Evolutionary conservation across 2,888 invertebrate species (phyloP).

Genomic region (Crocallis elinguaria): DNA sequence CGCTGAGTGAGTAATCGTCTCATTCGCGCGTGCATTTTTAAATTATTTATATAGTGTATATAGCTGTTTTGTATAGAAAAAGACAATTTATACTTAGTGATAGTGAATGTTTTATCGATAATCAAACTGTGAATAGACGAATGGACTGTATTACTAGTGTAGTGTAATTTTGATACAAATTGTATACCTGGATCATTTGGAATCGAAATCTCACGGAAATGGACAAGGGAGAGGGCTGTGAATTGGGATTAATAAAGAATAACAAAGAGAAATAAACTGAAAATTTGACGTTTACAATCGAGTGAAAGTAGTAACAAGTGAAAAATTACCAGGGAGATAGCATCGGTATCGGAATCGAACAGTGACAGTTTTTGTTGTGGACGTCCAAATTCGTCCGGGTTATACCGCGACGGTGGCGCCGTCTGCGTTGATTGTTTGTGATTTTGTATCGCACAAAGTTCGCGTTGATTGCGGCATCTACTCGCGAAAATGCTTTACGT

Average conservation of each 20-base stretch:
- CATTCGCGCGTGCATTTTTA: conserved; percentile 71
- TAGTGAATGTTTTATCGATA: conserved; percentile 60
- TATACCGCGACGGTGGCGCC: conserved; percentile 62
- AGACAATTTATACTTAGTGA: conserved; percentile 51
- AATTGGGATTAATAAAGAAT: conserved; percentile 53
- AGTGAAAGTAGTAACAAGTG: conserved; percentile 68
- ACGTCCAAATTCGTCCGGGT: conserved; percentile 50
- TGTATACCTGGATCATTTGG: conserved; percentile 62
- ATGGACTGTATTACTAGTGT: conserved; percentile 64
- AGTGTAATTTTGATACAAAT: conserved; percentile 62
- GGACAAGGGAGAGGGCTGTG: conserved; percentile 62
- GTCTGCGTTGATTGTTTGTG: conserved; percentile 52
- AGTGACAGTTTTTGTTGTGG: conserved; percentile 45
- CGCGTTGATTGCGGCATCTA: conserved; percentile 57
- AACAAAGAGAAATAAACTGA: conserved; percentile 52
- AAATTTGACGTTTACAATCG: conserved; percentile 68
- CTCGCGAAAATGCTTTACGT: conserved; percentile 77
- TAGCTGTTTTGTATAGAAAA: conserved; percentile 60
- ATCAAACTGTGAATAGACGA: conserved; percentile 56
- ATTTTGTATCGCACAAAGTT: conserved; percentile 61
- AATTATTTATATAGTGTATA: conserved; percentile 68
- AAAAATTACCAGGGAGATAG: conserved; percentile 52
- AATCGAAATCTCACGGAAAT: conserved; percentile 46
- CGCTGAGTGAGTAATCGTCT: conserved; percentile 64
- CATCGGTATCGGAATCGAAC: conserved; percentile 44